Base-by-base conservation (phyloP, 2,888 invertebrate species). In the Lamellibrachia columna region DNA sequence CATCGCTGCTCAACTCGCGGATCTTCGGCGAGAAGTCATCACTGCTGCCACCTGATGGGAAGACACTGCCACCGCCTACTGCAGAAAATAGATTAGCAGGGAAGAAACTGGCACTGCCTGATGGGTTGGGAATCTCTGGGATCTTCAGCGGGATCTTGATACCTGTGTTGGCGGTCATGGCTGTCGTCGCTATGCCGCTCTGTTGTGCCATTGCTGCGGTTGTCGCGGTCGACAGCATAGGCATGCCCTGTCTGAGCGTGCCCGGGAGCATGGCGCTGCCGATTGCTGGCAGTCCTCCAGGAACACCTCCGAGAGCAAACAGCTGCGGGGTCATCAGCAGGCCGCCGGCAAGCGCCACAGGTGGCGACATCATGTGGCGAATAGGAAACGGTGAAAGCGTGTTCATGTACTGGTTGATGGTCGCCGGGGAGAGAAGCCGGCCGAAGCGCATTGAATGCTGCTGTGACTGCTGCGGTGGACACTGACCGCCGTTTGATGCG, bases 301-400 rank as follows among this genome's bases (percentile, higher is more conserved):
- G 91, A 55, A 92, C 91, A 53, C 90, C 53, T 6, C 91, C 92
- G 40, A 93, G 90, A 55, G 92, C 55, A 55, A 93, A 93, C 75
- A 92, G 40, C 58, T 93, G 92, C 3, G 93, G 92, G 22, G 92
- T 92, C 53, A 92, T 92, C 55, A 93, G 91, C 91, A 94, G 92
- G 53, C 55, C 91, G 91, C 92, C 92, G 90, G 93, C 91, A 28
- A 93, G 92, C 7, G 92, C 91, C 92, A 93, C 52, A 9, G 92
- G 93, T 8, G 90, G 75, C 40, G 92, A 60, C 93, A 93, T 93
- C 93, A 93, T 91, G 90, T 93, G 93, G 11, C 93, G 93, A 9
- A 93, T 9, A 75, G 90, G 92, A 90, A 53, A 93, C 7, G 93
- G 90, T 9, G 90, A 75, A 90, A 93, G 91, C 90, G 93, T 28